Base-by-base conservation (phyloP, 1,140 invertebrate species). In the Helicoverpa armigera region DNA sequence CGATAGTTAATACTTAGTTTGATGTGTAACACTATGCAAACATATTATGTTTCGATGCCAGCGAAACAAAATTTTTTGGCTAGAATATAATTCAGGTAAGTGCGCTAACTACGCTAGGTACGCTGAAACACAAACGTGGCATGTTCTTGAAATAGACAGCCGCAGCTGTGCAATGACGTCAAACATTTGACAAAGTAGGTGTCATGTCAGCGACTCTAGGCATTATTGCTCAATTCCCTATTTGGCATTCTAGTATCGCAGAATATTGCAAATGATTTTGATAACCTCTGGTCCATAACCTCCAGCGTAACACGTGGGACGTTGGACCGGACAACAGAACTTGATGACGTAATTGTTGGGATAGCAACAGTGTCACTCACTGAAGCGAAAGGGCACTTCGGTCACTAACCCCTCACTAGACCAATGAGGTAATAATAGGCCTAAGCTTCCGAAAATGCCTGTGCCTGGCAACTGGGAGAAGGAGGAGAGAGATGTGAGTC, bases 321-420 rank as follows among this genome's bases (percentile, higher is more conserved):
- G 7, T 43, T 43, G 5, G 35, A 43, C 18, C 54, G 18, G 9
- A 67, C 65, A 50, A 43, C 43, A 23, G n/a, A 43, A 69, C 43
- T 69, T 16, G 65, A 13, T 69, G 65, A 69, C 35, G 65, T 69
- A 67, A 67, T 48, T 67, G 65, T 69, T 43, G 18, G 23, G 58
- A 61, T 61, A 29, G 58, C 58, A 61, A 61, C 58, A 61, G 58
- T 29, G 65, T 69, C 35, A 67, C 9, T 67, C 63, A 69, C 43
- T 69, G 65, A 11, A 69, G 65, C 65, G 65, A 51, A 61, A 69
- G 65, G 31, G 65, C 43, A 50, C 61, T 65, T 18, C 65, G 65
- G 65, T 69, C 65, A 50, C 10, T 69, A 48, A 69, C 65, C 65
- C 43, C 43, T 18, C 16, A 43, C 65, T 50, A 10, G 56, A 43